Evolutionary conservation across 2,113 vertebrate genomes (phyloP), one percentile per base, ranked within the genome.

Genomic region (Centropus unirufus): DNA sequence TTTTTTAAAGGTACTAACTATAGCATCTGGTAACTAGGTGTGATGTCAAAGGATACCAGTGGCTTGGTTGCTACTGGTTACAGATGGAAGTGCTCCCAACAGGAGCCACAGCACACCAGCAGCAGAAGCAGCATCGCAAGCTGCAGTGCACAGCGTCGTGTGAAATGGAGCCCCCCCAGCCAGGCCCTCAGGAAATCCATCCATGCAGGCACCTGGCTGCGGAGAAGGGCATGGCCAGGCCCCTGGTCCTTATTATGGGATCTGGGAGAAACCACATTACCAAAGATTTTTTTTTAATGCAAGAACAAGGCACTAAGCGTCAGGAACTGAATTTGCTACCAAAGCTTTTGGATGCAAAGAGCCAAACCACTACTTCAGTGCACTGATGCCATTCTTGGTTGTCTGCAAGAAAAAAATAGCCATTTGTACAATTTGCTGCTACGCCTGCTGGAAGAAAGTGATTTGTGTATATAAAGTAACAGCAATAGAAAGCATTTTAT

Each of bases 1-100:
- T 61, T 63, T 73, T 64, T 42, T 46, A 3, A 40, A 6, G 30
- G 26, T 16, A 11, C 36, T 54, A 54, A 72, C 54, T 46, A 14
- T 13, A 93, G 59, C 59, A 24, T 24, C 36, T 39, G 13, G 58
- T 73, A 80, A 61, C 54, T 68, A 42, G 1, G 70, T 57, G 67
- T 83, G 59, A 74, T 52, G 82, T 55, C 91, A 94, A 67, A 95
- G 94, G 94, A 90, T 87, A 83, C 34, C 68, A 34, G 68, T 63
- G 91, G 90, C 63, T 91, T 86, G 87, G 93, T 95, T 94, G 94
- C 94, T 83, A 95, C 22, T 72, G 81, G 95, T 94, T 94, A 96
- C 83, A n/a, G 87, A 51, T 77, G 49, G 20, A 40, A 67, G 59
- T 34, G 68, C 68, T 94, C 64, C 6, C 34, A 63, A 51, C 29